A percentile compares a stretch with the other conserved stretches of the same genome.
These are phyloP conservation scores for Bergia puertoricense DNA, from an alignment of 92 coral and sea anemone species.

Conservation along the genomic window DNA sequence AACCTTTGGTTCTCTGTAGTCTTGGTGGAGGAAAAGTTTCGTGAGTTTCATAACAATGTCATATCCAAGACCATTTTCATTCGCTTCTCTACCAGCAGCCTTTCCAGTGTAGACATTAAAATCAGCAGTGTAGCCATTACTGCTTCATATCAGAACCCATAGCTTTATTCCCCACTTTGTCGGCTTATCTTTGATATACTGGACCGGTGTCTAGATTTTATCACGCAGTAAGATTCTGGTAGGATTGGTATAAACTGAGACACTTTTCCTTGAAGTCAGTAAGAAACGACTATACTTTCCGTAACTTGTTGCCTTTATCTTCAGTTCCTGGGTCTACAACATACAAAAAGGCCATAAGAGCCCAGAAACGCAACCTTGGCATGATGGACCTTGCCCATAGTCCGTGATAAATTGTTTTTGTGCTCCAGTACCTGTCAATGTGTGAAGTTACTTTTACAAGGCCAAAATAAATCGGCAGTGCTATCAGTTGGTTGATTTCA, in stretches of 20 bases:
- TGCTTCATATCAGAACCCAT: slow-evolving; percentile 61
- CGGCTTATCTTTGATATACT: slow-evolving; percentile 56
- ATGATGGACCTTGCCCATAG: slow-evolving; percentile 70
- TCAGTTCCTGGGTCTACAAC: slow-evolving; percentile 72
- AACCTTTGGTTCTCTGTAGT: slow-evolving; percentile 54
- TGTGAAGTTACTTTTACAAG: slow-evolving; percentile 52
- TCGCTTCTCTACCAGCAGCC: slow-evolving; percentile 54
- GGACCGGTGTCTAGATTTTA: slow-evolving; percentile 68
- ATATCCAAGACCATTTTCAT: slow-evolving; percentile 67
- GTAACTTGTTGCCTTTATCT: slow-evolving; percentile 49
- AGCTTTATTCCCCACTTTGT: slow-evolving; percentile 54
- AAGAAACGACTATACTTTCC: slow-evolving; percentile 55
- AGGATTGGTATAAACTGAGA: slow-evolving; percentile 58
- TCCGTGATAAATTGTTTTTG: slow-evolving; percentile 67
- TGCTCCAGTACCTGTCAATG: slow-evolving; percentile 71
- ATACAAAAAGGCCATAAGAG: slow-evolving; percentile 69
- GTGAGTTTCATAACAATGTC: slow-evolving; percentile 64
- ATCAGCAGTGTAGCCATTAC: slow-evolving; percentile 68
- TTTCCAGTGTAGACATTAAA: slow-evolving; percentile 63
- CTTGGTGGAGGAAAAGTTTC: slow-evolving; percentile 55
- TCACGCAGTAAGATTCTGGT: slow-evolving; percentile 69
- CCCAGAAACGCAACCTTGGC: slow-evolving; percentile 43
- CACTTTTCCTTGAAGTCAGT: slow-evolving; percentile 58
- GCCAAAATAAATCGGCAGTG: slow-evolving; percentile 63
- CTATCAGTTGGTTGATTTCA: slow-evolving; percentile 62